phyloP scores from a whole-genome alignment of 2,113 vertebrate genomes.

The Varanus komodoensis region DNA sequence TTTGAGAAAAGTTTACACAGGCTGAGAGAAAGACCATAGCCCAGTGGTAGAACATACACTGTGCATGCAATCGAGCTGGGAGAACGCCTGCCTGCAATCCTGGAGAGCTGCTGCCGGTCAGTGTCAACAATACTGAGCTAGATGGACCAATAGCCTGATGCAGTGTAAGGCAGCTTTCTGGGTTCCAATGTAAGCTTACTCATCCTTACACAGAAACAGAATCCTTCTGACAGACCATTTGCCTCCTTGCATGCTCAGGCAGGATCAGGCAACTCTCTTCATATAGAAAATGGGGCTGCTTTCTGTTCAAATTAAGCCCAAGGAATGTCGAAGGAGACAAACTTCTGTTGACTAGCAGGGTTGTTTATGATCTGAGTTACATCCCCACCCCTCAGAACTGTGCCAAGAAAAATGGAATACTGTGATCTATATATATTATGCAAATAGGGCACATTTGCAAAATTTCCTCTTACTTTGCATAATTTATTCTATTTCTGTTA shows the following conservation, averaged over 20 bases:
- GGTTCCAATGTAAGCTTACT: neutral
- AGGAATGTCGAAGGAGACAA: neutral
- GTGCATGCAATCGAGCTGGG: too few relatives aligned
- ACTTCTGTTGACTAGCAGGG: neutral
- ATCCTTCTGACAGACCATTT: neutral
- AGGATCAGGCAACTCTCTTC: neutral
- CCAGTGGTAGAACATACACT: too few relatives aligned
- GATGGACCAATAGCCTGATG: too few relatives aligned
- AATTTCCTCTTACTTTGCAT: neutral
- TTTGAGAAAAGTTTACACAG: neutral
- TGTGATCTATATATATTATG: neutral
- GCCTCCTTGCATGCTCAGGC: neutral
- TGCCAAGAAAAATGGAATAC: neutral
- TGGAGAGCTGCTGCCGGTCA: too few relatives aligned
- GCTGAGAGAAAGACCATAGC: neutral
- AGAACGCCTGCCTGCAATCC: too few relatives aligned
- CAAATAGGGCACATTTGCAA: neutral
- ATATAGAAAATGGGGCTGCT: neutral
- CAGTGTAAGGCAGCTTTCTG: too few relatives aligned
- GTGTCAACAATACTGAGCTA: too few relatives aligned
- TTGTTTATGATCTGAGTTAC: neutral
- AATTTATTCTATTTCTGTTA: neutral
- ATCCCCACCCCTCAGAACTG: neutral
- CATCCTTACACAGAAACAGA: neutral
- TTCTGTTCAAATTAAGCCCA: neutral